A percentile compares a stretch with the other conserved stretches of the same genome.
Conservation (phyloP, 1,140 invertebrate genomes). For the Nasonia vitripennis region DNA sequence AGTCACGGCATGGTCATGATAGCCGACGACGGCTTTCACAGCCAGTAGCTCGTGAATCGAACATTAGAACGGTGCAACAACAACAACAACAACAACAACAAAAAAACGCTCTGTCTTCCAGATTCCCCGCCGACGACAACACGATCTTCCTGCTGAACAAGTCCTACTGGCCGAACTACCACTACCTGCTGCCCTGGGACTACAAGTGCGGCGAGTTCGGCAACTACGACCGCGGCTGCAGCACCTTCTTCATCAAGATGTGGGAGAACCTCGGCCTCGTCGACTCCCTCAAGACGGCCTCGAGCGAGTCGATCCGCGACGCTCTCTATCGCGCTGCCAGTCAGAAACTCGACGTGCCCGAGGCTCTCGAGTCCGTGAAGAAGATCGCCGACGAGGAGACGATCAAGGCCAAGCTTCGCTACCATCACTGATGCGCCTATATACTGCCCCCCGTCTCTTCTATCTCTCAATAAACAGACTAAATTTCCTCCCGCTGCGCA, state of each 20-base stretch:
- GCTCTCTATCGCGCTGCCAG: constrained; percentile 74
- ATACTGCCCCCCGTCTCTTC: too few species aligned
- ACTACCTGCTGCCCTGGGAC: constrained; percentile 85
- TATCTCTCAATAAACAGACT: too few species aligned
- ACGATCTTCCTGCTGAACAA: constrained; percentile 83
- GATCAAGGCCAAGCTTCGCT: constrained; percentile 55
- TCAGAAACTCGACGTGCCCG: constrained; percentile 57
- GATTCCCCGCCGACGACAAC: constrained; percentile 82
- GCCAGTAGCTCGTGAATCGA: constrained; percentile 40
- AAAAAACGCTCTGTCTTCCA: constrained; percentile 66
- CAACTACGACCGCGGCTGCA: constrained; percentile 80
- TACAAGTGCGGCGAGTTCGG: constrained; percentile 87
- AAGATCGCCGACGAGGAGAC: constrained; percentile 57
- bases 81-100: too few species aligned
- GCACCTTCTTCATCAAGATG: constrained; percentile 80
- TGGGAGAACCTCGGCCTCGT: constrained; percentile 80
- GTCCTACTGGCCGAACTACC: constrained; percentile 86
- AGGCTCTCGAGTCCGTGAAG: constrained; percentile 58
- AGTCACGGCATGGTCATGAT: constrained; percentile 68
- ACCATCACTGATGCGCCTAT: constrained; percentile 54
- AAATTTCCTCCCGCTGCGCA: background rate
- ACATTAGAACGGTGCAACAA: too few species aligned
- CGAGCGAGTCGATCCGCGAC: constrained; percentile 77
- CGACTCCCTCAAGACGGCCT: constrained; percentile 78
- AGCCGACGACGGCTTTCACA: constrained; percentile 57